Conservation (phyloP, 1,140 invertebrate species). For the Colletes gigas region DNA sequence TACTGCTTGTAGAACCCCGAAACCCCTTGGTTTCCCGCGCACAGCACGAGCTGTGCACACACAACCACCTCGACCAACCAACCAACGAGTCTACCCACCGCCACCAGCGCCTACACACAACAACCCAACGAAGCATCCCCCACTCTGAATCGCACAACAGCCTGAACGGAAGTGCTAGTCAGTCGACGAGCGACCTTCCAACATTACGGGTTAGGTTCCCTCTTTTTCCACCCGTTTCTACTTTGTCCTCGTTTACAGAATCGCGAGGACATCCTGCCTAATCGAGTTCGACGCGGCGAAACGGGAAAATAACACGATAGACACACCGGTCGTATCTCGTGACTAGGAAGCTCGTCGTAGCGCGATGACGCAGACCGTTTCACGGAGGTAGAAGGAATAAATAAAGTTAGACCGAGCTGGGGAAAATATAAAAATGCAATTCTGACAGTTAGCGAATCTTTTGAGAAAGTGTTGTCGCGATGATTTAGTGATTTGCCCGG, state of each 20-base stretch:
- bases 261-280: slow-evolving; percentile 46
- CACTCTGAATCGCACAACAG: slow-evolving; percentile 81
- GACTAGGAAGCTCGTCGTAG: neutral
- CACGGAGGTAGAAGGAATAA: too few relatives aligned
- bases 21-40: slow-evolving; percentile 70
- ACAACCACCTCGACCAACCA: slow-evolving; percentile 69
- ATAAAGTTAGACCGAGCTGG: neutral
- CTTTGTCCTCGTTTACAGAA: slow-evolving; percentile 56
- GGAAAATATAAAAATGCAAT: neutral
- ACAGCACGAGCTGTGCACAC: slow-evolving; percentile 64
- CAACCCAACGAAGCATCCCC: slow-evolving; percentile 79
- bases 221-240: slow-evolving; percentile 69
- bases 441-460: slow-evolving; percentile 1
- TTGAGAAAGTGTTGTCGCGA: neutral
- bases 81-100: slow-evolving; percentile 68
- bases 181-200: slow-evolving; percentile 82
- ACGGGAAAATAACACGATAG: neutral
- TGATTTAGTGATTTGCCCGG: neutral
- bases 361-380: too few relatives aligned
- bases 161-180: slow-evolving; percentile 81
- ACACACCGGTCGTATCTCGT: neutral
- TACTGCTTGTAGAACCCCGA: slow-evolving; percentile 54
- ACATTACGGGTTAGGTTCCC: slow-evolving; percentile 80
- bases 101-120: slow-evolving; percentile 78
- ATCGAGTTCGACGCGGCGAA: slow-evolving; percentile 38